These are phyloP conservation scores for Delichon dasypus DNA, from an alignment of 2,797 vertebrate species.

Conservation along the genomic window DNA sequence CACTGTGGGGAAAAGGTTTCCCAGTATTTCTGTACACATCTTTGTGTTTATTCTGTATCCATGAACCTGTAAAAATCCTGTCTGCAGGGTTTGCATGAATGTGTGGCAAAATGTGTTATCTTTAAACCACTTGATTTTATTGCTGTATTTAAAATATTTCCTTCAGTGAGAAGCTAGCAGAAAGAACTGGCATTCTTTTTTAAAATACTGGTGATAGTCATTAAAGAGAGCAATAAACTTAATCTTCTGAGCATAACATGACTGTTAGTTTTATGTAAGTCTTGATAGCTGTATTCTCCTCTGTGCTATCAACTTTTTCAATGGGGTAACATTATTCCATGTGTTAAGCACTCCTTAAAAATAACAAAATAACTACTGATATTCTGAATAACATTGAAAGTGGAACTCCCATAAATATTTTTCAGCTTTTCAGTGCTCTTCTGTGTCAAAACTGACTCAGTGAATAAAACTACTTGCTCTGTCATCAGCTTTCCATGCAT, in stretches of 20 bases:
- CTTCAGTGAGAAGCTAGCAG: conserved; percentile 70
- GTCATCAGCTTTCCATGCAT: background rate
- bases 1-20: conserved; percentile 65
- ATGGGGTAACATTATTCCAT: background rate
- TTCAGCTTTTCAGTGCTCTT: conserved; percentile 18
- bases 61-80: conserved; percentile 69
- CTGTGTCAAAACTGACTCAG: background rate
- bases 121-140: conserved; percentile 78
- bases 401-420: conserved; percentile 24
- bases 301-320: background rate
- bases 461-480: conserved; percentile 40
- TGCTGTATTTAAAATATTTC: conserved; percentile 80
- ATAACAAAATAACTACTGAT: background rate
- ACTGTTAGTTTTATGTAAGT: conserved; percentile 68
- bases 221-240: conserved; percentile 82
- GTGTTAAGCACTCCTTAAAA: background rate
- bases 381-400: background rate
- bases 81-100: conserved; percentile 76
- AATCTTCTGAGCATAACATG: conserved; percentile 77
- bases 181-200: conserved; percentile 74
- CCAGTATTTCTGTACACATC: conserved; percentile 39
- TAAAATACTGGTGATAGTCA: conserved; percentile 75
- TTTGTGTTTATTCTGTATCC: conserved; percentile 67
- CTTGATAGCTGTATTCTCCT: background rate
- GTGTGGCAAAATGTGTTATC: conserved; percentile 73